Percentiles rank a stretch among this genome's conserved stretches.
Evolutionary conservation across 2,113 vertebrate species (phyloP).

Genomic region (Centrocercus urophasianus): DNA sequence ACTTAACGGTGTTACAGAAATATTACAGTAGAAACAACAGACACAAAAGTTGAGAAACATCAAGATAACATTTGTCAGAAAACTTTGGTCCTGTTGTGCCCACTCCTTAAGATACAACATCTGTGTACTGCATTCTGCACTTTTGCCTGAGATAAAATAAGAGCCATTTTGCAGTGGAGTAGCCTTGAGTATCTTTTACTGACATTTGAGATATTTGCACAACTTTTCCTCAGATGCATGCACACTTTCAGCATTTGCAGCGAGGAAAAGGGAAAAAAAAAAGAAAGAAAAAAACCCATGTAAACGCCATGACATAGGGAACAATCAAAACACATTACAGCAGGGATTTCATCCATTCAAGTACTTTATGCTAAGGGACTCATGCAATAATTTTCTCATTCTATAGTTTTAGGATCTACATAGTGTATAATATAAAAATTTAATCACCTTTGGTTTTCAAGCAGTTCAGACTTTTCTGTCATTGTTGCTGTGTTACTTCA

Average conservation of each 20-base stretch:
- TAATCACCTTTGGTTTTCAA: neutral
- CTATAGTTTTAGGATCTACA: neutral
- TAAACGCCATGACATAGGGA: neutral
- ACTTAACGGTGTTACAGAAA: neutral
- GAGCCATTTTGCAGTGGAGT: neutral
- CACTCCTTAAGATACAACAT: neutral
- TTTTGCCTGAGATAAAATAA: neutral
- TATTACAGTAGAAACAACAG: neutral
- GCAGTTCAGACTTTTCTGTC: neutral
- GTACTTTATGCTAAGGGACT: neutral
- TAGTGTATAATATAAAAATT: neutral
- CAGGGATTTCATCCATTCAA: neutral
- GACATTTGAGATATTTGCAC: constrained; percentile 18
- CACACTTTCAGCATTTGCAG: neutral
- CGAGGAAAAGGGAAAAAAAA: neutral
- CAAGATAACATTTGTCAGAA: neutral
- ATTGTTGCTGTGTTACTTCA: neutral
- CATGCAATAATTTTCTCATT: neutral
- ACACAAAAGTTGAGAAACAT: neutral
- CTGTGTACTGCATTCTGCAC: neutral
- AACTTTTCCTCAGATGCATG: neutral
- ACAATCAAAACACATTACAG: fast-evolving
- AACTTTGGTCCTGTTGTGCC: neutral
- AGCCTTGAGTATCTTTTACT: neutral
- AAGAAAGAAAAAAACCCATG: neutral